Conservation (phyloP, 2,797 vertebrate genomes). For the Sebastes miniatus region DNA sequence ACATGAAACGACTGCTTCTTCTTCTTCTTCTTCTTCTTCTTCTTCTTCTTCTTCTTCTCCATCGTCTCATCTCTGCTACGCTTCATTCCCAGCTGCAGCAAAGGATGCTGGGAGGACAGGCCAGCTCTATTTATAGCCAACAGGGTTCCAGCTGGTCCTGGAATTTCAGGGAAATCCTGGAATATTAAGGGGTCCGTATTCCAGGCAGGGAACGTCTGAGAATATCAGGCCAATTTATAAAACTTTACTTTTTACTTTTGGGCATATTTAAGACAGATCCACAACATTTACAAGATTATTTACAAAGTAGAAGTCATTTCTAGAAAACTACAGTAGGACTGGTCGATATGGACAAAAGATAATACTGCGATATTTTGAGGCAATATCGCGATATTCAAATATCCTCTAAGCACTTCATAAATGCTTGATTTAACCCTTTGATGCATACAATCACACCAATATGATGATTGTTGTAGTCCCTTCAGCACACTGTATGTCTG, state of each 20-base stretch:
- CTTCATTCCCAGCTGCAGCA: slow-evolving; percentile 19
- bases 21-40: slow-evolving; percentile 17
- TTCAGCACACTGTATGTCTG: no score
- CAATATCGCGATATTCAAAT: no score
- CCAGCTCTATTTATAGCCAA: slow-evolving; percentile 38
- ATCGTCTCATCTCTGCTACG: slow-evolving; percentile 13
- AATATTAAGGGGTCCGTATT: background rate
- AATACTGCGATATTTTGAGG: no score
- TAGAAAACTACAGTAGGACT: background rate
- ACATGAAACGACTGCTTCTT: slow-evolving; percentile 29
- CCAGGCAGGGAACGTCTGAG: background rate
- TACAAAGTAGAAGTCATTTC: background rate
- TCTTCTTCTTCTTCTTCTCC: slow-evolving; percentile 1
- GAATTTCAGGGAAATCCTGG: slow-evolving; percentile 5
- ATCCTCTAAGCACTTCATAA: no score
- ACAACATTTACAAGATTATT: background rate
- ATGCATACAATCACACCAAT: no score
- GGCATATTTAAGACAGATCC: background rate
- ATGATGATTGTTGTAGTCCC: no score
- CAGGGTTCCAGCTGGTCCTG: background rate
- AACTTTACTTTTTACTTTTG: no score
- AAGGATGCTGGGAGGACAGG: slow-evolving; percentile 32
- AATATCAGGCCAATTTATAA: background rate
- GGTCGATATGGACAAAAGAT: no score
- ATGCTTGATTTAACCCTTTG: no score